Evolutionary conservation across 2,113 vertebrate species (phyloP), one percentile per base, ranked within the genome.

Genomic region (Strix uralensis): DNA sequence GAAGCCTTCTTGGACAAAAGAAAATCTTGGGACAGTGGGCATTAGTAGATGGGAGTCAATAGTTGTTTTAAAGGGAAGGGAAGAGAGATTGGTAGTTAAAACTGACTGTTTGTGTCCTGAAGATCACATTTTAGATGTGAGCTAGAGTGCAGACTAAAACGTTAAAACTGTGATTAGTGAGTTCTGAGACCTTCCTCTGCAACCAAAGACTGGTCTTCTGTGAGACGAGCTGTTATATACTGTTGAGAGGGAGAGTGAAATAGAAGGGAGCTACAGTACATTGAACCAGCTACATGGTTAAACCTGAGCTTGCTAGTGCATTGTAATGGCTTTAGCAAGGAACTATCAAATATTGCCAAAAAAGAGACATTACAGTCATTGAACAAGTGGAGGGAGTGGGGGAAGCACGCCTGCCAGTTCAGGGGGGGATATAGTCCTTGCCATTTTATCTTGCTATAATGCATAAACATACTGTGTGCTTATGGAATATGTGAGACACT

Each of bases 261-360:
- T 2, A 11, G 42, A 51, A 62, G 18, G 16, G 18, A 66, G 55
- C 57, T 63, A 3, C 0, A 2, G 11, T 46, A 30, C 0, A 0
- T 69, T 1, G 2, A 70, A 51, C 17, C 8, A 71, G 51, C 34
- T 25, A 26, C 10, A 3, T n/a, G 26, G 32, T 30, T 84, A 55
- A 74, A 78, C 30, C 2, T 47, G 46, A 86, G 15, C 34, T 2
- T 44, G 34, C 36, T 38, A n/a, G n/a, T 4, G 7, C 17, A 5
- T 7, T 59, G 40, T 22, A 63, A 66, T 65, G 36, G 42, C 27
- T 88, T 92, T 75, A 83, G 36, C 51, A 71, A 86, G 72, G 34
- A 88, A 3, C n/a, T 63, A 5, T 46, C 49, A 63, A 58, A 80
- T 32, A 15, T 15, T 47, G 71, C 49, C 51, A 51, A 25, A 66